These are phyloP conservation scores for Nicator chloris DNA, from an alignment of 2,113 vertebrate species.

Conservation along the genomic window DNA sequence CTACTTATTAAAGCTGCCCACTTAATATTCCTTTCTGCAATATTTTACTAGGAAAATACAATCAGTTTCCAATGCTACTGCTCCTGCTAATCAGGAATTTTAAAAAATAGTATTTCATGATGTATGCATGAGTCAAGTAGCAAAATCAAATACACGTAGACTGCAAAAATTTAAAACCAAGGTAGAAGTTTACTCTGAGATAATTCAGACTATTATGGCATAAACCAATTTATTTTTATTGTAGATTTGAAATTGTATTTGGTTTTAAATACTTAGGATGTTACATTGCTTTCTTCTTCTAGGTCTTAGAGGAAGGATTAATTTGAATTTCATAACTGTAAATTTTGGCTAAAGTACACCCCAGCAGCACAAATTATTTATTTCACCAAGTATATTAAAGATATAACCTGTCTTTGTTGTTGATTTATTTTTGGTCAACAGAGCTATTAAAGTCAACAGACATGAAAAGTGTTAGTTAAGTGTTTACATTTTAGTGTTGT, in stretches of 20 bases:
- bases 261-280: neutral
- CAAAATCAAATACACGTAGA: neutral
- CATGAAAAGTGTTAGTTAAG: neutral
- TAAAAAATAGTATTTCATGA: neutral
- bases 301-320: neutral
- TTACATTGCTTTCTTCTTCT: neutral
- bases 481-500: neutral
- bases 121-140: neutral
- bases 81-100: neutral
- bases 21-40: neutral
- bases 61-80: neutral
- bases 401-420: neutral
- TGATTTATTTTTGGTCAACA: conserved; percentile 6
- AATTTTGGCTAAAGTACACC: neutral
- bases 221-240: neutral
- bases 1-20: neutral
- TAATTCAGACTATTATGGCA: neutral
- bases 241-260: neutral
- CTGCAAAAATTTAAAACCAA: neutral
- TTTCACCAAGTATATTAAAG: neutral
- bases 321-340: neutral
- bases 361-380: neutral
- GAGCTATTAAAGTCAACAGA: conserved; percentile 11
- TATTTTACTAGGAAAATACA: neutral
- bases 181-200: neutral